Percentiles rank a stretch among this genome's conserved stretches.
Conservation (phyloP, 2,888 invertebrate species). For the Lathronympha strigana region DNA sequence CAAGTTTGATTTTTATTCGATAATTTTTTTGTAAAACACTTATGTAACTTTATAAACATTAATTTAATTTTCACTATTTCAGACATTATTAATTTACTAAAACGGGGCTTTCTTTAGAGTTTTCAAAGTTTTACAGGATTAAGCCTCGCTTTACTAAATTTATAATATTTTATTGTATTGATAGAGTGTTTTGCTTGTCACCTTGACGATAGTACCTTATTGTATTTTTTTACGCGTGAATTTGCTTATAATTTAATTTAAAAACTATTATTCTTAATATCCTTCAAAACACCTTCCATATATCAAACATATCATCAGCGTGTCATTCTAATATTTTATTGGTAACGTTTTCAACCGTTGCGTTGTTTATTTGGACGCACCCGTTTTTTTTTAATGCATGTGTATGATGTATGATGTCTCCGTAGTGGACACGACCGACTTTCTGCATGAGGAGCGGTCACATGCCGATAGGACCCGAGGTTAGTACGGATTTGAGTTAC, state of each 20-base stretch:
- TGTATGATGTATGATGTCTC: conserved; percentile 32
- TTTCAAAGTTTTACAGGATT: no score
- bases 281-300: neutral
- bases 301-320: neutral
- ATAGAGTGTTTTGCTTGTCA: no score
- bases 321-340: conserved; percentile 15
- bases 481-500: conserved; percentile 49
- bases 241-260: neutral
- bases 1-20: no score
- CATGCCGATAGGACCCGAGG: conserved; percentile 77
- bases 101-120: no score
- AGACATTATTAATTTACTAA: no score
- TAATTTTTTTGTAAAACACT: no score
- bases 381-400: conserved; percentile 26
- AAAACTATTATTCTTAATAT: neutral
- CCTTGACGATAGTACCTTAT: no score
- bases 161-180: no score
- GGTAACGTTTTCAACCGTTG: conserved; percentile 9
- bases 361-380: neutral
- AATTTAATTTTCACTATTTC: no score
- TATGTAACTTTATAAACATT: no score
- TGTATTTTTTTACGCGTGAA: neutral
- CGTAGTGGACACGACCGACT: conserved; percentile 74
- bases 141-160: no score
- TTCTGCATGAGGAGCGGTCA: conserved; percentile 74